Evolutionary conservation across 2,888 invertebrate genomes (phyloP), one percentile per base, ranked within the genome.

Genomic region (Anaspis maculata): DNA sequence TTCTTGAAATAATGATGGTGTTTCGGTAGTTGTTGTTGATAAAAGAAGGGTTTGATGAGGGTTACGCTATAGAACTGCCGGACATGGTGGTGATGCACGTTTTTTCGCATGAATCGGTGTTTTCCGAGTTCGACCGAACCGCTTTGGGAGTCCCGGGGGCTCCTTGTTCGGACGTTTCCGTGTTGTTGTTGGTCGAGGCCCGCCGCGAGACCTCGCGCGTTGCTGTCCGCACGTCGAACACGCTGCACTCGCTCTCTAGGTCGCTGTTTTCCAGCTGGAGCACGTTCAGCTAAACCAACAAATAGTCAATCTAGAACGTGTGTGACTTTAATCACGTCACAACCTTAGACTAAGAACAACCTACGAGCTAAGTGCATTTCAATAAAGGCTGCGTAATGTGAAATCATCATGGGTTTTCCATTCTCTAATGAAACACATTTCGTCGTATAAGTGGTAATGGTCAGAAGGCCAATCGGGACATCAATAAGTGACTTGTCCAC

Each of bases 191-290:
- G 39, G 71, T 71, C 25, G 72, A 71, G 23, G 72, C 71, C 34
- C 72, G 61, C 26, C 57, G 41, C 21, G 59, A 56, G 3, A 55
- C 59, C 26, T 71, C 71, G n/a, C 69, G 56, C 6, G 67, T 62
- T 22, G 70, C 68, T 22, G 71, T 70, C 42, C 74, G 68, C 6
- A 72, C 72, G 49, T 76, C 75, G 53, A 74, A 74, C n/a, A 73
- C 71, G 41, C 72, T 70, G 37, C 70, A 71, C 49, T 77, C 76
- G 51, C 74, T 73, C 46, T 77, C 76, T 39, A 76, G 64, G 56
- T 77, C 77, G 45, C 75, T 76, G 37, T 72, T 71, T 53, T 77
- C 77, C 47, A 74, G 67, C 69, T 77, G 68, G 11, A 66, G 61
- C 28, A 66, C 59, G 46, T 63, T 64, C 34, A 65, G 47, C 64